A percentile compares a stretch with the other conserved stretches of the same genome.
Conservation (phyloP, 1,140 invertebrate species). For the Drosophila jambulina region DNA sequence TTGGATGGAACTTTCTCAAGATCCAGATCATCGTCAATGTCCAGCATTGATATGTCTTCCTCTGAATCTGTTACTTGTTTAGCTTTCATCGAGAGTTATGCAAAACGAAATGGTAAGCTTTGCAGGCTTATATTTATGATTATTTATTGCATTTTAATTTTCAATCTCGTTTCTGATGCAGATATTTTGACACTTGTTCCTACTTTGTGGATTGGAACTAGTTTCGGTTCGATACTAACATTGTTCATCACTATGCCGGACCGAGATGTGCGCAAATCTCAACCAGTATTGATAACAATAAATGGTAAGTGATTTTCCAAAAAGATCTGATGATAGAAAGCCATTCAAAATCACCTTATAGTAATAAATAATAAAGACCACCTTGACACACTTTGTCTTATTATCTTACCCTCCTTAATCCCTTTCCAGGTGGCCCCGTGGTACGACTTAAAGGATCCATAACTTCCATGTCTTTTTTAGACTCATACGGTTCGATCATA, state of each 20-base stretch:
- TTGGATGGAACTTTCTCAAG: conserved; percentile 97
- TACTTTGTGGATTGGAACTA: conserved; percentile 98
- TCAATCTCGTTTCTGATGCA: conserved; percentile 4
- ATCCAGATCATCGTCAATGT: conserved; percentile 98
- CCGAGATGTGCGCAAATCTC: conserved; percentile 91
- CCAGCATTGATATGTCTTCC: conserved; percentile 97
- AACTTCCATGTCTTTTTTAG: conserved; percentile 96
- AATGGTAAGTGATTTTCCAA: conserved; percentile 88
- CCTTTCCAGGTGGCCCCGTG: conserved; percentile 91
- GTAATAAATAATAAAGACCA: too few species aligned
- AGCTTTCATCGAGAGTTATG: conserved; percentile 97
- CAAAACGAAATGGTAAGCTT: conserved; percentile 94
- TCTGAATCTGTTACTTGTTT: conserved; percentile 98
- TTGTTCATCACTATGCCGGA: conserved; percentile 95
- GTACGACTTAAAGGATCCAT: conserved; percentile 98
- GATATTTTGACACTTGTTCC: conserved; percentile 86
- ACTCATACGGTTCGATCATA: conserved; percentile 95
- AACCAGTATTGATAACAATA: conserved; percentile 95
- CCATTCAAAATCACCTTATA: too few species aligned
- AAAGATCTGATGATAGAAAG: background rate
- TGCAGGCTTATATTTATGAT: background rate
- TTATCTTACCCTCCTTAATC: background rate
- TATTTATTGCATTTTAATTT: background rate
- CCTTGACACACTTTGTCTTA: too few species aligned
- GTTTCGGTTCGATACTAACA: conserved; percentile 96